These are phyloP conservation scores for Proisotoma minuta DNA, from an alignment of 2,888 invertebrate species.

Conservation along the genomic window DNA sequence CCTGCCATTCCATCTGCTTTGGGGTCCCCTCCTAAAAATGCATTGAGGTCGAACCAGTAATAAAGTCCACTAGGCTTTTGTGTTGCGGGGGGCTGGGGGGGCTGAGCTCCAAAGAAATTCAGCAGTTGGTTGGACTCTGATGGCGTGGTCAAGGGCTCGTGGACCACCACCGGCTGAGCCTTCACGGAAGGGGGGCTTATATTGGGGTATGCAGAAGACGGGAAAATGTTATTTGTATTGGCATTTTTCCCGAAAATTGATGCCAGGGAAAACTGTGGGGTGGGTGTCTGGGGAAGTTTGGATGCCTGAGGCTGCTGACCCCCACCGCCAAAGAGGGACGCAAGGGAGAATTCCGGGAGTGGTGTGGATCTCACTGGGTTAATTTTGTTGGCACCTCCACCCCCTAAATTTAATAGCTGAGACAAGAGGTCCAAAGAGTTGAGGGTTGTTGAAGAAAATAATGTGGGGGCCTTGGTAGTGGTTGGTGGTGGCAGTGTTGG, in stretches of 20 bases:
- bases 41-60: constrained; percentile 44
- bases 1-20: constrained; percentile 34
- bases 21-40: constrained; percentile 39
- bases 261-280: constrained; percentile 8
- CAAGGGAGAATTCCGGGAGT: not conserved
- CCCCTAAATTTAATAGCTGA: constrained; percentile 33
- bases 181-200: not conserved
- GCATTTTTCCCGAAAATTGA: constrained; percentile 1
- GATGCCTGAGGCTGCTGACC: not conserved
- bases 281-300: not conserved
- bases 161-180: not conserved
- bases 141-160: constrained; percentile 51
- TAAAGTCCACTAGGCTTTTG: constrained; percentile 41
- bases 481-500: not conserved
- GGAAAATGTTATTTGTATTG: constrained; percentile 3
- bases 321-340: not conserved
- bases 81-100: constrained; percentile 26
- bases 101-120: constrained; percentile 34
- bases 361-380: constrained; percentile 13
- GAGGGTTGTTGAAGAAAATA: constrained; percentile 16
- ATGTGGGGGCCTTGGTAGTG: not conserved
- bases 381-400: constrained; percentile 4
- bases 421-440: constrained; percentile 36
- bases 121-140: constrained; percentile 62
- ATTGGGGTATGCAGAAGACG: not conserved